phyloP scores from a whole-genome alignment of 2,888 invertebrate species.

The Cybosia mesomella region DNA sequence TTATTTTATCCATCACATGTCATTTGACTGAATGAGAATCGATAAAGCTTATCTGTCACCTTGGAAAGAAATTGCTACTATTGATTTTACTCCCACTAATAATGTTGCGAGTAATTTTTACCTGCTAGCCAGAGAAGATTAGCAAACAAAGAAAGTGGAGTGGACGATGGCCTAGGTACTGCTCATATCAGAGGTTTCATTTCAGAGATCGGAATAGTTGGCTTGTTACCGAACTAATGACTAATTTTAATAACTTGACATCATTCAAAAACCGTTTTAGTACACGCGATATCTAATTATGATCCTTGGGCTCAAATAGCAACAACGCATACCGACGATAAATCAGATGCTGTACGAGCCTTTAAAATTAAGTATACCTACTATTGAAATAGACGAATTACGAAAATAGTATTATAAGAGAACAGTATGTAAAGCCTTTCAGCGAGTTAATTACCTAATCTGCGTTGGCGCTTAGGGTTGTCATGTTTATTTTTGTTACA shows the following conservation, averaged over 20 bases:
- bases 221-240: too few species aligned
- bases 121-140: neutral
- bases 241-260: too few species aligned
- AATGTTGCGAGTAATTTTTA: neutral
- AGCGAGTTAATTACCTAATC: too few species aligned
- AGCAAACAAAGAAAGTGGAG: neutral
- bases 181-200: neutral
- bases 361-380: neutral
- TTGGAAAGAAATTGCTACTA: constrained; percentile 46
- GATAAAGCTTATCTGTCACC: constrained; percentile 50
- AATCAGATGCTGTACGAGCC: neutral
- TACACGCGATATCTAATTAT: neutral
- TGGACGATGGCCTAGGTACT: neutral
- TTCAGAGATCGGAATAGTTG: neutral
- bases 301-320: neutral
- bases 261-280: too few species aligned
- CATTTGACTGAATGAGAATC: constrained; percentile 48
- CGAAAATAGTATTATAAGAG: too few species aligned
- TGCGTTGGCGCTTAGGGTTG: too few species aligned
- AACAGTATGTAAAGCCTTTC: too few species aligned
- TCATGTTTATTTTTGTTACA: too few species aligned
- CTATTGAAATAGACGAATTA: neutral
- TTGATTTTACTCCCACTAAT: constrained; percentile 44
- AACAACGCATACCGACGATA: neutral
- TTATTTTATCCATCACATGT: neutral